Percentiles rank a stretch among this genome's conserved stretches.
Evolutionary conservation across 2,797 vertebrate genomes (phyloP).

Genomic region (Diglossa cyanea): DNA sequence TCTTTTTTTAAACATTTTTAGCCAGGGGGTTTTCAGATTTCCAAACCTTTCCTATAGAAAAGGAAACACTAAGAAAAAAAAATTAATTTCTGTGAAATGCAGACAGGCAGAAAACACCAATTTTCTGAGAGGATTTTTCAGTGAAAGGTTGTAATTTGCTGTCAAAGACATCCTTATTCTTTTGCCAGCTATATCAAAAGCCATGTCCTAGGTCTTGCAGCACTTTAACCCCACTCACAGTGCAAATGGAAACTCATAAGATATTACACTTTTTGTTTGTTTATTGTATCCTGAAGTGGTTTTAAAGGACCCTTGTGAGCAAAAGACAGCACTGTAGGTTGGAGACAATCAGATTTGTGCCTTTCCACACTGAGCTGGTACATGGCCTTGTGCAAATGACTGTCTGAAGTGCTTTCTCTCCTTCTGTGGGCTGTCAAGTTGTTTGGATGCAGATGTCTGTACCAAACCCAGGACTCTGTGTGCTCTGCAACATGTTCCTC

Average conservation of each 20-base stretch:
- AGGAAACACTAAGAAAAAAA: not conserved
- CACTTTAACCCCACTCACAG: not conserved
- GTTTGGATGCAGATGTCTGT: not conserved
- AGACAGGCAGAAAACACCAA: conserved; percentile 20
- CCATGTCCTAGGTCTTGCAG: not conserved
- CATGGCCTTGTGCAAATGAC: not conserved
- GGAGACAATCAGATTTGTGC: not conserved
- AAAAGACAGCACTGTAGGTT: not conserved
- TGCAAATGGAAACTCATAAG: not conserved
- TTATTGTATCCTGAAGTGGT: not conserved
- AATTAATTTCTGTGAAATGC: conserved; percentile 1
- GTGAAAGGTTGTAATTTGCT: conserved; percentile 34
- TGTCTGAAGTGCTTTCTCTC: not conserved
- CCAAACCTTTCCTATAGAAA: not conserved
- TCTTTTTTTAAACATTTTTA: not conserved
- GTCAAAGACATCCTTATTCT: conserved; percentile 24
- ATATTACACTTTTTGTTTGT: not conserved
- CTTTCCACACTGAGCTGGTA: not conserved
- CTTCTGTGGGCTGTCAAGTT: not conserved
- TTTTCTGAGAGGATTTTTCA: conserved; percentile 37
- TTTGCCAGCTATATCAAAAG: not conserved
- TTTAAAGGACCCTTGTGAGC: not conserved
- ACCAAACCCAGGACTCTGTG: not conserved
- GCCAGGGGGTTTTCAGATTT: not conserved
- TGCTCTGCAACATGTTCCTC: not conserved